Base-by-base conservation (phyloP, 2,888 invertebrate species). In the Drepanosiphum platanoidis region DNA sequence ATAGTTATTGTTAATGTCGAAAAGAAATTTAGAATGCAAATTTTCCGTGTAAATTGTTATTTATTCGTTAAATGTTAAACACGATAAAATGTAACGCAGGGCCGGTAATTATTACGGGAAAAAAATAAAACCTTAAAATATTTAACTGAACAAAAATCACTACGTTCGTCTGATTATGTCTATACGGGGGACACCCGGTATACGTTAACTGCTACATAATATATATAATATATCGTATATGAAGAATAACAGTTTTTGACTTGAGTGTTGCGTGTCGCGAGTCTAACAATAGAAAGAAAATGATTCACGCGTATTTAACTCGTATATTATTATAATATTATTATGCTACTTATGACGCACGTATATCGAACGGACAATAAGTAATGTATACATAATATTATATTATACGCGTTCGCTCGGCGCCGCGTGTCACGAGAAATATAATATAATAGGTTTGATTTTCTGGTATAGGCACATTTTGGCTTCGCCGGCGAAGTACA, bases 381-480 rank as follows among this genome's bases (percentile, higher is more conserved):
- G n/a, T n/a, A n/a, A 8, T 27, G 3, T 64, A 52, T 3, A 52
- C 46, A 13, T 18, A 52, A n/a, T n/a, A n/a, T n/a, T 18, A 22
- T 52, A 22, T 15, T 27, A 1, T 18, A 52, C n/a, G 27, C 22
- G n/a, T n/a, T 1, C 13, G 61, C 5, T 61, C 5, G 7, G 34
- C 66, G 66, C 18, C 32, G n/a, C 18, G n/a, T 52, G 34, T 52
- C 74, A 74, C 52, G 52, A 46, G 46, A 75, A 34, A 58, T 75
- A 58, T 9, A 61, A 9, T 77, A 46, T n/a, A 66, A 46, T 46
- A n/a, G 42, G 78, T 79, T 66, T 68, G 68, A 79, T 79, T 79
- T 79, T 79, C 46, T 42, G 32, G n/a, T 46, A 46, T 68, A 68
- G 66, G 68, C 66, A 79, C 46, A 79, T 79, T 79, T 79, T 68